Conservation (phyloP, 2,797 vertebrate genomes). For the Lagodon rhomboides region DNA sequence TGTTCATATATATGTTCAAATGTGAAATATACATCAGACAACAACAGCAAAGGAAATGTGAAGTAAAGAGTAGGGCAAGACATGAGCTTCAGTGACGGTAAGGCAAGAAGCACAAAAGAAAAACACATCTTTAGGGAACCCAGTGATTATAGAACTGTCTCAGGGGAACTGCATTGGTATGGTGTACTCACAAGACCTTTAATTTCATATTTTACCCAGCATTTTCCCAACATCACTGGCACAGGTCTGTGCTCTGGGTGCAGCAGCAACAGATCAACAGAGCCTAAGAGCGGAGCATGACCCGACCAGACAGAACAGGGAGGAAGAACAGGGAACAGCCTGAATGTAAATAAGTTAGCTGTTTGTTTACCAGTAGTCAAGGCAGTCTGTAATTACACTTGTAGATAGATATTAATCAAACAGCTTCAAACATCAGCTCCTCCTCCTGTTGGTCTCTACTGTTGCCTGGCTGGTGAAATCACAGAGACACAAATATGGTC, state of each 20-base stretch:
- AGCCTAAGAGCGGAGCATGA: background rate
- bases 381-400: conserved; percentile 12
- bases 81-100: background rate
- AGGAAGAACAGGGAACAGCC: background rate
- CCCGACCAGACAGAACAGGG: background rate
- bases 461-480: background rate
- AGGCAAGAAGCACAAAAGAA: background rate
- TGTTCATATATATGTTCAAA: no score
- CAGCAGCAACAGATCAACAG: conserved; percentile 10
- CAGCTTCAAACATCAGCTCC: background rate
- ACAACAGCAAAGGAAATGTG: background rate
- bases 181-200: background rate
- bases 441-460: background rate
- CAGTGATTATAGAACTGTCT: background rate
- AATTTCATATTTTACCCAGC: no score
- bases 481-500: background rate
- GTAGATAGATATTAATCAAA: background rate
- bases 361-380: conserved; percentile 56
- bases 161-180: background rate
- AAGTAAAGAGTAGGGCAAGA: background rate
- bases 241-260: background rate
- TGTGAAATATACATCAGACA: background rate
- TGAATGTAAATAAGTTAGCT: conserved; percentile 3
- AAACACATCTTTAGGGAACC: background rate
- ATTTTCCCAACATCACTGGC: background rate